phyloP scores from a whole-genome alignment of 2,797 vertebrate species.

The Sebastes oblongus region DNA sequence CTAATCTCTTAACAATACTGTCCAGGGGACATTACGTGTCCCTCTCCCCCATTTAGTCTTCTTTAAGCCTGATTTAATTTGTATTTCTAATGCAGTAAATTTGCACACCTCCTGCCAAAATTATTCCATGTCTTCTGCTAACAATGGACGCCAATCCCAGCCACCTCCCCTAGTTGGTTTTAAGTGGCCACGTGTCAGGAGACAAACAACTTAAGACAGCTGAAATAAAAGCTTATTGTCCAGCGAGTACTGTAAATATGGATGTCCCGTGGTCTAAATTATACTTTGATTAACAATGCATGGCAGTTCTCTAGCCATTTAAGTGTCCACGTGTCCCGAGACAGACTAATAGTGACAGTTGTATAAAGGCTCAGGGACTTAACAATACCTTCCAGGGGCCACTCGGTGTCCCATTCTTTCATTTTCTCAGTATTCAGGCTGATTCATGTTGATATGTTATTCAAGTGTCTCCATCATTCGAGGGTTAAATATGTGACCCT shows the following conservation, averaged over 20 bases:
- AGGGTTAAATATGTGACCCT: slow-evolving; percentile 77
- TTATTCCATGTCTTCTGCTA: slow-evolving; percentile 33
- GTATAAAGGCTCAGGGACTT: slow-evolving; percentile 60
- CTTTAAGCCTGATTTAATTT: slow-evolving; percentile 50
- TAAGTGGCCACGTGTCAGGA: slow-evolving; percentile 73
- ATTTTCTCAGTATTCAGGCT: slow-evolving; percentile 55
- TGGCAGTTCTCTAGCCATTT: slow-evolving; percentile 60
- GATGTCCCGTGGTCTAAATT: slow-evolving; percentile 56
- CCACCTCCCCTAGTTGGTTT: slow-evolving; percentile 62
- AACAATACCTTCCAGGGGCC: slow-evolving; percentile 54
- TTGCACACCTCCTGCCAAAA: slow-evolving; percentile 48
- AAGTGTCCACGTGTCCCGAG: slow-evolving; percentile 63
- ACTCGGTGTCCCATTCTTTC: slow-evolving; percentile 42
- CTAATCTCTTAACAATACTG: slow-evolving; percentile 30
- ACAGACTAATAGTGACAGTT: slow-evolving; percentile 61
- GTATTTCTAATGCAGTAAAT: slow-evolving; percentile 44
- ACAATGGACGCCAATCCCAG: slow-evolving; percentile 54
- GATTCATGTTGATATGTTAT: slow-evolving; percentile 76
- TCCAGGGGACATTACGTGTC: slow-evolving; percentile 11
- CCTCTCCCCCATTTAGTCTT: neutral
- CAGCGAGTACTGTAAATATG: slow-evolving; percentile 53
- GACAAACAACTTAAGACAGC: slow-evolving; percentile 66
- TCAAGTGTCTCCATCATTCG: slow-evolving; percentile 56
- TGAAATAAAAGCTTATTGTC: slow-evolving; percentile 72
- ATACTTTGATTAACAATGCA: slow-evolving; percentile 65